Evolutionary conservation across 2,797 vertebrate species (phyloP).

Genomic region (Leuciscus waleckii): DNA sequence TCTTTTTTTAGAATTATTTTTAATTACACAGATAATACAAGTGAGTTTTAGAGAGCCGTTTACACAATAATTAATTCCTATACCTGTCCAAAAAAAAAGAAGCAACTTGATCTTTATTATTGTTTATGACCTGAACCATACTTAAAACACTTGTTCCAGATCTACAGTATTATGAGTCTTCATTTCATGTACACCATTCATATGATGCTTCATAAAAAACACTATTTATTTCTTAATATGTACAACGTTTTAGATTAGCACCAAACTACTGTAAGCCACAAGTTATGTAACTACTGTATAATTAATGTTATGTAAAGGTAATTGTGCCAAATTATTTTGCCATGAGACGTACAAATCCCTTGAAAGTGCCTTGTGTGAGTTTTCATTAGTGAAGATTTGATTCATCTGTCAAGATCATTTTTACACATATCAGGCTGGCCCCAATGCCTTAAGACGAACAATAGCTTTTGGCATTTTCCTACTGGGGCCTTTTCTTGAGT

Average conservation of each 20-base stretch:
- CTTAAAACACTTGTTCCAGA: neutral
- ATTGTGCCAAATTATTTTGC: neutral
- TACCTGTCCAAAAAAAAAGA: neutral
- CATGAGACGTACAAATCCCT: neutral
- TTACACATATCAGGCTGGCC: slow-evolving; percentile 65
- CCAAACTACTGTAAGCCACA: neutral
- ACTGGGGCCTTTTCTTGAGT: slow-evolving; percentile 54
- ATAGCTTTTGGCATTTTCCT: slow-evolving; percentile 64
- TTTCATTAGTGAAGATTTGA: slow-evolving; percentile 31
- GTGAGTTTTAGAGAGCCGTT: neutral
- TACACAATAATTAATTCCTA: neutral
- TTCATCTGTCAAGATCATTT: slow-evolving; percentile 59
- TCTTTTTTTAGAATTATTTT: neutral
- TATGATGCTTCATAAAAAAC: neutral
- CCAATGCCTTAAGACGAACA: slow-evolving; percentile 67
- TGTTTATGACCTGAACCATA: neutral
- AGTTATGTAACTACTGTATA: slow-evolving; percentile 22
- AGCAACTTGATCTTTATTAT: neutral
- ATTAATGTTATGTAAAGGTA: slow-evolving; percentile 30
- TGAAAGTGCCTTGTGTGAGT: neutral
- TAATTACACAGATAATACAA: neutral
- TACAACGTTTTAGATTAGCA: neutral
- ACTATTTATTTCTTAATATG: neutral
- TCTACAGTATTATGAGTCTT: neutral
- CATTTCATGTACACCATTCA: neutral